Base-by-base conservation (phyloP, 2,113 vertebrate species). In the Lepisosteus oculatus region DNA sequence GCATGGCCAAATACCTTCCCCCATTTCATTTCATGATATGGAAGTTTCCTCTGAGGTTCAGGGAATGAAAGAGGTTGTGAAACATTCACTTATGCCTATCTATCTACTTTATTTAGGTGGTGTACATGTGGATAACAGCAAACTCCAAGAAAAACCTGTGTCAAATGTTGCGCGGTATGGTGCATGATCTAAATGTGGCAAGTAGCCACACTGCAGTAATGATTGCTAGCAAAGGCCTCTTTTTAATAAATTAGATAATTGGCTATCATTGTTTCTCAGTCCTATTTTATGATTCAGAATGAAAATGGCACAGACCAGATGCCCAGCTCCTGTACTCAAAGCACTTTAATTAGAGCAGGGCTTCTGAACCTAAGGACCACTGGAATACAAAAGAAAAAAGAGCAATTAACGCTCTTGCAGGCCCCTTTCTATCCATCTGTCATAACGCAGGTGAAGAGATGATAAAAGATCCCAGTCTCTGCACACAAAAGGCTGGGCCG, bases 311-410 rank as follows among this genome's bases (percentile, higher is more conserved):
- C 85, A 91, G 93, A 91, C 90, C 92, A 95, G 90, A 91, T 90
- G 90, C 85, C 89, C 78, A 72, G 83, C 85, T 85, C 68, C 4
- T 15, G 56, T 78, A 83, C 86, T 90, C 84, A 84, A 84, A 89
- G 77, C 82, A 85, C 88, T 85, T 93, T 93, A 92, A 94, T 94
- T 94, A 94, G 86, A 90, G 87, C 55, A 74, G 87, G 83, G 86
- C 81, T 83, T 74, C 80, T 85, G 85, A 92, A 93, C 90, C 86
- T 88, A 79, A 80, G 69, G 88, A 92, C 90, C 85, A 85, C 73
- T 71, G 78, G 75, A 76, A 80, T 83, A 83, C 82, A 84, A 80
- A 79, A 83, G 65, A 72, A 86, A 91, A 89, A 91, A 90, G 87
- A 89, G 85, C 88, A 93, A 93, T 93, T 93, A 94, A 86, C 85